A percentile compares a stretch with the other conserved stretches of the same genome.
Conservation (phyloP, 1,140 invertebrate species). For the Heliconius nattereri region DNA sequence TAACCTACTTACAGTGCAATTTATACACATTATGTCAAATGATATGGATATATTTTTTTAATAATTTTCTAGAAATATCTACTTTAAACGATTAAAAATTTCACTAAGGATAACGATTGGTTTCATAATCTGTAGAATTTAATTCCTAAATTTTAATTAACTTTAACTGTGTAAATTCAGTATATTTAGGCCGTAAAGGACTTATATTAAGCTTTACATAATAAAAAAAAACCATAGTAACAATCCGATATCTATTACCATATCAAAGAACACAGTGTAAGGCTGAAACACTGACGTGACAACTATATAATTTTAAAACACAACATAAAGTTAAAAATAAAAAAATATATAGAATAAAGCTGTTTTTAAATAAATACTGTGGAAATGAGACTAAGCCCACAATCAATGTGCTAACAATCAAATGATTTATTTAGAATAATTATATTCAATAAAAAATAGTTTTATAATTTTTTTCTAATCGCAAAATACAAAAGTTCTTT, state of each 20-base stretch:
- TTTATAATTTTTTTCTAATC: too few relatives aligned
- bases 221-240: background rate
- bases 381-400: too few relatives aligned
- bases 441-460: background rate
- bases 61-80: slow-evolving; percentile 16
- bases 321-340: too few relatives aligned
- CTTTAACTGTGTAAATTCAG: slow-evolving; percentile 9
- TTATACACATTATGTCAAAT: slow-evolving; percentile 44
- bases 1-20: slow-evolving; percentile 39
- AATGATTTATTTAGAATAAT: background rate
- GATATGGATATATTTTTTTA: slow-evolving; percentile 52
- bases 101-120: background rate
- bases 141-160: background rate
- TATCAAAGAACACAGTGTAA: slow-evolving; percentile 24
- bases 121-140: background rate
- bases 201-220: slow-evolving; percentile 12
- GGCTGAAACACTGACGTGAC: slow-evolving; percentile 25
- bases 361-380: too few relatives aligned
- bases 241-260: slow-evolving; percentile 21
- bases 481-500: too few relatives aligned
- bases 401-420: too few relatives aligned
- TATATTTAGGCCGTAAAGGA: background rate
- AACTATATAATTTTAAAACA: background rate
- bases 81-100: background rate
- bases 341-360: too few relatives aligned